Percentiles rank a stretch among this genome's conserved stretches.
These are phyloP conservation scores for Harmothoe impar DNA, from an alignment of 2,888 invertebrate species.

Conservation along the genomic window DNA sequence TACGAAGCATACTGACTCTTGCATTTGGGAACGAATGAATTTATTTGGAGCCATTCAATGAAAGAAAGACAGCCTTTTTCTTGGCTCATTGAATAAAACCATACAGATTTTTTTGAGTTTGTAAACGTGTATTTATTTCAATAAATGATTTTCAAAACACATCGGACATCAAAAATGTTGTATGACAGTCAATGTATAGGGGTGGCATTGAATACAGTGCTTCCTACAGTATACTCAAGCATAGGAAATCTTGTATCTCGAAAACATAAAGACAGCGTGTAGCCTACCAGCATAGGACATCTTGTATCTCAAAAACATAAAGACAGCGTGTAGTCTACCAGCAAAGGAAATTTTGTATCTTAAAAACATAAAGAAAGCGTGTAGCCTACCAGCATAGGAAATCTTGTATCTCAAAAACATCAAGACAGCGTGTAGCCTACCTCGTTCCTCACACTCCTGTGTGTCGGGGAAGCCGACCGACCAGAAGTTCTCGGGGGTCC, in stretches of 20 bases:
- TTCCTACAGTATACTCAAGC: too few relatives aligned
- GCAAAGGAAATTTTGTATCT: not conserved
- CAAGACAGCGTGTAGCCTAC: conserved; percentile 45
- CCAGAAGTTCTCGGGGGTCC: conserved; percentile 83
- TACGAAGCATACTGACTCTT: too few relatives aligned
- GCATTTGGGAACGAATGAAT: too few relatives aligned
- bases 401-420: not conserved
- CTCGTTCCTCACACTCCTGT: conserved; percentile 76
- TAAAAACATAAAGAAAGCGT: not conserved
- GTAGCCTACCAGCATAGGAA: not conserved
- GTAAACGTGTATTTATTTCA: too few relatives aligned
- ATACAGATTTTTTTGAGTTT: not conserved
- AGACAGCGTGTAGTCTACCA: not conserved
- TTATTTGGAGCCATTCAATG: too few relatives aligned
- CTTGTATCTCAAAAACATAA: not conserved
- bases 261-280: not conserved
- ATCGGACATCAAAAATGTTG: not conserved
- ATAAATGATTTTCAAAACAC: not conserved
- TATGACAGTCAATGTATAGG: too few relatives aligned
- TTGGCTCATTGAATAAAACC: too few relatives aligned
- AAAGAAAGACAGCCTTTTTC: too few relatives aligned
- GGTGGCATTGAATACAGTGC: too few relatives aligned
- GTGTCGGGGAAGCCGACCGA: conserved; percentile 82
- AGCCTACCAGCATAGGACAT: not conserved
- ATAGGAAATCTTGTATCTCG: not conserved